Base-by-base conservation (phyloP, 2,888 invertebrate species). In the Epinotia nisella region DNA sequence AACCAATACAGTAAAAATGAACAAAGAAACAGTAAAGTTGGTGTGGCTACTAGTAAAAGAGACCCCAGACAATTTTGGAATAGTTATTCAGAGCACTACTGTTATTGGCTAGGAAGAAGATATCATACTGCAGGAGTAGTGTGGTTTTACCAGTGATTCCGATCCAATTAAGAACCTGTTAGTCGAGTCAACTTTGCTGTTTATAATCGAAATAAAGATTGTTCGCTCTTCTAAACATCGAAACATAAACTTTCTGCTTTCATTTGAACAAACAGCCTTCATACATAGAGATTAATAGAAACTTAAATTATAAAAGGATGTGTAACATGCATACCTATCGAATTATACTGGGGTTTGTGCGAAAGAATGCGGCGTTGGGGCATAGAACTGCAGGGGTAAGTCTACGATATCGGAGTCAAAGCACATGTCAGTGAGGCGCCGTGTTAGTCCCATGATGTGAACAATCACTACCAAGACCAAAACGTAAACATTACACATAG, bases 381-480 rank as follows among this genome's bases (percentile, higher is more conserved):
- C 83, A 56, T 41, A 66, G 66, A 49, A 56, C 66, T 66, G 66
- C 66, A 9, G 55, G 66, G 66, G 55, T 53, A 55, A 62, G 62
- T 21, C 61, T 66, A 66, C 66, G 35, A 21, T 66, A 66, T 41
- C 66, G 66, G 66, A 66, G 55, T 21, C 49, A 49, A 92, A 92
- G 92, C 92, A 84, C 80, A 87, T 88, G 88, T 89, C 87, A 86
- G 86, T 88, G 86, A 86, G 81, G 80, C 85, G 86, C 76, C 80
- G 85, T 87, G 91, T 93, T 93, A 93, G 91, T 92, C 81, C 87
- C 91, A 91, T 90, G 92, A 87, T 85, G 86, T 87, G 88, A 83
- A 90, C 88, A 90, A 86, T 78, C 81, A 90, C 92, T 92, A 92
- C 91, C 91, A 92, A 90, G 89, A 89, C 91, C 88, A 90, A 56